Evolutionary conservation across 1,140 invertebrate species (phyloP), one percentile per base, ranked within the genome.

Genomic region (Orchestia grillus): DNA sequence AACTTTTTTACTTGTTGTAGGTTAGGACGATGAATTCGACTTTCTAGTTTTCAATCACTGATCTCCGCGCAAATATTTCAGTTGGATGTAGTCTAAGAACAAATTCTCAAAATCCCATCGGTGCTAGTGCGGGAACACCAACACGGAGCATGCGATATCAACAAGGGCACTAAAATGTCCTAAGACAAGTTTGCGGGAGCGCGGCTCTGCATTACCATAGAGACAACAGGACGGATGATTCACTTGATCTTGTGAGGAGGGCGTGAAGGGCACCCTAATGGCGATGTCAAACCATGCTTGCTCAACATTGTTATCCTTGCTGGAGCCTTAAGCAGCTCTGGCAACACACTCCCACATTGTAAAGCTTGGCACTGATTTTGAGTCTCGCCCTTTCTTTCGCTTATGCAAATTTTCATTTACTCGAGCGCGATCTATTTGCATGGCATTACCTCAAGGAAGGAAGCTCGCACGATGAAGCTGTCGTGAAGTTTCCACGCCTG

Each of bases 341-440:
- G 92, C 43, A 94, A 94, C 92, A 91, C 44, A 94, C 92, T 94
- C 23, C 43, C 43, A 94, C 43, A 40, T 94, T 94, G 92, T 94
- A 45, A 94, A 47, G 44, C 44, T 94, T 45, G 8, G 3, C 92
- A 94, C 43, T 94, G 92, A 94, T 94, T 94, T 44, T 44, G 44
- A 94, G 92, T 44, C 92, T 45, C 92, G 40, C 44, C 92, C 92
- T 94, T 94, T 94, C 92, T 94, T 94, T 94, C 41, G 44, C 11
- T 94, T 94, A 94, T 94, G 92, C 92, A 94, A 94, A 94, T 94
- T 94, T 94, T 94, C 92, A 94, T 94, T 94, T 94, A 94, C 92
- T 47, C 92, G 43, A 94, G 92, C 92, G 44, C 8, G 92, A 94
- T 94, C 92, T 94, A 94, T 94, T 94, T 94, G 92, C 92, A 94